These are phyloP conservation scores for Typhlomys cinereus DNA, from an alignment of 2,113 vertebrate genomes.

Conservation along the genomic window DNA sequence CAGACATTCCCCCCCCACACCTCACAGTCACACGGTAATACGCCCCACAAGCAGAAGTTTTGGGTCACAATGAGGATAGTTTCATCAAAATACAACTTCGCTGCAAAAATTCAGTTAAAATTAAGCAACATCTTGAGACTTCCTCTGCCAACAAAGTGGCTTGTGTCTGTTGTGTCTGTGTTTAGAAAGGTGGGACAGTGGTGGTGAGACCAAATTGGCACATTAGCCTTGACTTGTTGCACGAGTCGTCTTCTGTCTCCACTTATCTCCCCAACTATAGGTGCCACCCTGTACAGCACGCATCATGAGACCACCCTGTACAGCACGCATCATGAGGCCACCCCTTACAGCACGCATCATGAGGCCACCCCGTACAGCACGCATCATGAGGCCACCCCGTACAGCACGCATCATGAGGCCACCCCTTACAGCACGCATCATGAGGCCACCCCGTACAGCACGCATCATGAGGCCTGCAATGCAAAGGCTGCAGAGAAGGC, in stretches of 20 bases:
- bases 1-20: background rate
- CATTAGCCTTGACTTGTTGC: background rate
- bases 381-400: too few relatives aligned
- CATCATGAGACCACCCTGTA: background rate
- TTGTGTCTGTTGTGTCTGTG: background rate
- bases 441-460: too few relatives aligned
- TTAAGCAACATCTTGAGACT: background rate
- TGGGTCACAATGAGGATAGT: background rate
- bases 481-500: background rate
- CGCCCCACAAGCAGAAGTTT: background rate
- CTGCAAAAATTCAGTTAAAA: background rate
- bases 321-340: background rate
- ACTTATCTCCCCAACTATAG: background rate
- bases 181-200: rapidly evolving
- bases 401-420: too few relatives aligned
- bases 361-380: too few relatives aligned
- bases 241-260: background rate
- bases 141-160: background rate
- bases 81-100: background rate
- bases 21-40: background rate
- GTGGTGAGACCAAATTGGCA: background rate
- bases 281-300: background rate
- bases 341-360: too few relatives aligned
- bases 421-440: background rate
- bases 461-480: background rate